A percentile compares a stretch with the other conserved stretches of the same genome.
Evolutionary conservation across 2,113 vertebrate species (phyloP).

Genomic region (Felis catus): DNA sequence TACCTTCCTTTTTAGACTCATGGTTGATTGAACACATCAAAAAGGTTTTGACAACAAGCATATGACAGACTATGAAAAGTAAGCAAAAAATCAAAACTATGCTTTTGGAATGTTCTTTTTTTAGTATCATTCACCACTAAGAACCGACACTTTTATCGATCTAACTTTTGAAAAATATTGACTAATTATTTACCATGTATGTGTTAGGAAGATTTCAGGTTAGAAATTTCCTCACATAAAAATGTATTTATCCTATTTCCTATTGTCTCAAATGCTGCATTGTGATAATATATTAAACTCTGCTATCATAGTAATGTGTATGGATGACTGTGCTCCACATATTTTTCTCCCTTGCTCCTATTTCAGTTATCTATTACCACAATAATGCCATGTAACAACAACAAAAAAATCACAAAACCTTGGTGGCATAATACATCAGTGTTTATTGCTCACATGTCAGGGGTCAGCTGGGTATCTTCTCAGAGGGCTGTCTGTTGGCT

Average conservation of each 20-base stretch:
- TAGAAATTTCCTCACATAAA: not conserved
- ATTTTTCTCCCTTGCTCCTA: not conserved
- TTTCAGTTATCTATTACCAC: not conserved
- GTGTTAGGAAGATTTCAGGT: not conserved
- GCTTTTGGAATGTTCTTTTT: not conserved
- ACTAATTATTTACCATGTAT: not conserved
- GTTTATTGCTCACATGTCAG: not conserved
- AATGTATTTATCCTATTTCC: not conserved
- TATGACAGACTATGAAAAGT: not conserved
- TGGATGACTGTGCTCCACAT: not conserved
- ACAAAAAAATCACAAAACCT: not conserved
- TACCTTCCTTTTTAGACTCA: slow-evolving; percentile 8
- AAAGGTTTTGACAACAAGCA: not conserved
- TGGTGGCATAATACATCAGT: not conserved
- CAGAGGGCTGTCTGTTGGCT: not conserved
- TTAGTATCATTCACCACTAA: not conserved
- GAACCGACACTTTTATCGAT: not conserved
- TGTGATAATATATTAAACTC: not conserved
- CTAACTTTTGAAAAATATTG: not conserved
- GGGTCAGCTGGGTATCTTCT: not conserved
- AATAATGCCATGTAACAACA: not conserved
- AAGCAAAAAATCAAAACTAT: not conserved
- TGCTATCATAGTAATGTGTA: not conserved
- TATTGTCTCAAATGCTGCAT: not conserved
- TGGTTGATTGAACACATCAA: not conserved